Conservation (phyloP, 2,113 vertebrate species). For the Anhinga anhinga region DNA sequence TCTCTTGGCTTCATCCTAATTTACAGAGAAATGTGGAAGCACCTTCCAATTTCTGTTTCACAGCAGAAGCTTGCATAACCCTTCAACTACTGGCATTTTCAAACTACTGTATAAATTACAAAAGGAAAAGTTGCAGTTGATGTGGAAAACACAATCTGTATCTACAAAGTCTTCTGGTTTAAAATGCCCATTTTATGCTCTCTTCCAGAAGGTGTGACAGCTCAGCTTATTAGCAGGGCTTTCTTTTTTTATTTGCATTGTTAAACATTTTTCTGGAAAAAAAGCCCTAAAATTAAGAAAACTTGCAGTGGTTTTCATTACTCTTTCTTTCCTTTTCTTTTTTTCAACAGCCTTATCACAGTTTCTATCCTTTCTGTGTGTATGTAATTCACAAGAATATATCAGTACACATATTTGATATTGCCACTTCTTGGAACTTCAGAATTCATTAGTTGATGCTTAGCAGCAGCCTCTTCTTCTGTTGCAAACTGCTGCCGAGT, state of each 20-base stretch:
- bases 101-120: slow-evolving; percentile 18
- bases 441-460: neutral
- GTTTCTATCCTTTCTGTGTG: neutral
- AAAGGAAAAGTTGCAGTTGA: slow-evolving; percentile 18
- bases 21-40: slow-evolving; percentile 16
- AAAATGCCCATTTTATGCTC: slow-evolving; percentile 7
- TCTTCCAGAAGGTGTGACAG: neutral
- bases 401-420: neutral
- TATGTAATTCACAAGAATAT: neutral
- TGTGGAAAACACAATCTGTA: slow-evolving; percentile 30
- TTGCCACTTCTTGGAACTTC: neutral
- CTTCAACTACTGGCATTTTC: slow-evolving; percentile 13
- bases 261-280: neutral
- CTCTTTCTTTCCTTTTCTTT: neutral
- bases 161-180: neutral
- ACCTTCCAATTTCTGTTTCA: neutral
- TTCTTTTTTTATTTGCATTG: neutral
- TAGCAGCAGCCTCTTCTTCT: neutral
- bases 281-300: neutral
- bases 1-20: slow-evolving; percentile 35
- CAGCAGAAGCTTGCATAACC: neutral
- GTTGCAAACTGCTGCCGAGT: neutral
- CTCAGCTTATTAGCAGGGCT: neutral
- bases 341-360: neutral
- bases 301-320: neutral